Evolutionary conservation across 2,888 invertebrate genomes (phyloP), one percentile per base, ranked within the genome.

Genomic region (Metopia argyrocephala): DNA sequence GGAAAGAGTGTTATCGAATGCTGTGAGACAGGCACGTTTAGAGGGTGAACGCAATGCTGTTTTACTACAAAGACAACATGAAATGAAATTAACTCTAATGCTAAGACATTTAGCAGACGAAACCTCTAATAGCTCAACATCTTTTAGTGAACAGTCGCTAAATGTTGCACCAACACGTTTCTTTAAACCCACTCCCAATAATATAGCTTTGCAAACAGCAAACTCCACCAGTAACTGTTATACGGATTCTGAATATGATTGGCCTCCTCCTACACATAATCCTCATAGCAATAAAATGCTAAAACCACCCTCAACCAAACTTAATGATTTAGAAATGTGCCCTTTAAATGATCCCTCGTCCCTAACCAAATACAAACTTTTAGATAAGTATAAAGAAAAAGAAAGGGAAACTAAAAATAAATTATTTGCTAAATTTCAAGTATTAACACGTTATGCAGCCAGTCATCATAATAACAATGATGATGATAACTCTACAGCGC

Each of bases 1-100:
- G 38, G 94, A 96, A 73, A 94, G 94, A 48, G 92, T 93, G 57
- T 92, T 95, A 28, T 94, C 93, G 87, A 92, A 93, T 84, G 92
- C 92, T 5, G 92, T 95, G 25, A 94, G 95, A 57, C 93, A 94
- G 48, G 92, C 93, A 0, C 91, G 94, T 0, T 91, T 94, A 0
- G 93, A 94, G 84, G 92, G 93, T 3, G 94, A 94, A 85, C 90
- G 93, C 18, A 91, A 92, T 82, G 91, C 93, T 1, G 91, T 93
- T 2, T 86, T 92, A 5, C 87, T 94, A 79, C 93, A 94, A 85
- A 92, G 93, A 18, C 93, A 94, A 83, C 93, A 94, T 83, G 93
- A 94, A 86, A 93, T 93, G 73, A 93, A 93, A 85, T 87, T 94
- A 3, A 92, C 93, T 76, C 87, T 93, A 2, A 92, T 94, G 87